Conservation (phyloP, 2,888 invertebrate species). For the Coelinius sp. region DNA sequence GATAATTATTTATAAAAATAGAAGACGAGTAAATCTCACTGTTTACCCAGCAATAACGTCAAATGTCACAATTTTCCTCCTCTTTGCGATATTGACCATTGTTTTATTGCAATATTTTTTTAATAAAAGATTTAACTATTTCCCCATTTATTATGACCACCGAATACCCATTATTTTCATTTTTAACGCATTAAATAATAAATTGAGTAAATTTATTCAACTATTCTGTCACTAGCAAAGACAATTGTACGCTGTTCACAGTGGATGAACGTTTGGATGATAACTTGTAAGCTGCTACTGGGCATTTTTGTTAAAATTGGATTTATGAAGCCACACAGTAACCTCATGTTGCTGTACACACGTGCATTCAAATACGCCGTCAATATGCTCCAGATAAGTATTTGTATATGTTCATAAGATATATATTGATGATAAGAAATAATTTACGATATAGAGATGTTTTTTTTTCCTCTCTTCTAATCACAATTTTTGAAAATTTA, state of each 20-base stretch:
- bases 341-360: constrained; percentile 54
- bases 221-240: not conserved
- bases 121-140: not conserved
- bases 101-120: not conserved
- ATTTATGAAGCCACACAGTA: constrained; percentile 61
- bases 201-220: not conserved
- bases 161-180: constrained; percentile 12
- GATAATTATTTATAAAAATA: not conserved
- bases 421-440: constrained; percentile 9
- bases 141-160: constrained; percentile 20
- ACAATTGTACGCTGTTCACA: not conserved
- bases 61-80: not conserved
- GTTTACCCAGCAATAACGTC: not conserved
- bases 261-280: constrained; percentile 9
- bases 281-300: not conserved
- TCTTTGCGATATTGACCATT: not conserved
- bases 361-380: constrained; percentile 35
- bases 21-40: not conserved
- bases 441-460: not conserved
- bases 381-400: constrained; percentile 18
- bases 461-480: not conserved
- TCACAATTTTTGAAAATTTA: not conserved
- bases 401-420: not conserved
- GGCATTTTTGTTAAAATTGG: constrained; percentile 57
- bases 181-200: not conserved